Base-by-base conservation (phyloP, 1,140 invertebrate species). In the Drepana arcuata region DNA sequence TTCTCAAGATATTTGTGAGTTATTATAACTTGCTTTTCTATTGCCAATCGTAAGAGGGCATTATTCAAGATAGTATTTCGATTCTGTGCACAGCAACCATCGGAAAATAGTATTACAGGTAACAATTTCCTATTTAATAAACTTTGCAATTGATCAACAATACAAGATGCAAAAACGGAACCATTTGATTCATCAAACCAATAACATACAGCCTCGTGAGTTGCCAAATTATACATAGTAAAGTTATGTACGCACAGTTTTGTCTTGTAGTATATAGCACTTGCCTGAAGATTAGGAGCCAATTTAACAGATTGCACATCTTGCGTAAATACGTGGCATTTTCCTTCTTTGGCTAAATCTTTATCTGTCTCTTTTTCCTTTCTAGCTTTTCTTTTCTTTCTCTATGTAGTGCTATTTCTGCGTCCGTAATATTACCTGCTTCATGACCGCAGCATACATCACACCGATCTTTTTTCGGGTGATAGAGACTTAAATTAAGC, bases 401-500 rank as follows among this genome's bases (percentile, higher is more conserved):
- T 23, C 16, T 18, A 51, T 69, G 64, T 37, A 36, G 27, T 33
- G 49, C 34, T 16, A 52, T 67, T 25, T 49, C 41, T 46, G 58
- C 59, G 34, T 63, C 45, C n/a, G 18, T 47, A 30, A 77, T 38
- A 31, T 64, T 69, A 41, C 43, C 48, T 31, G 41, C 39, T 57
- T 65, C 57, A 49, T 44, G 51, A 31, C 15, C 27, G 36, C 43
- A 53, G 49, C 65, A 77, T n/a, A 55, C 35, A 14, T 75, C 63
- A 40, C 70, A 78, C 13, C 55, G 43, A 49, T 77, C 69, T 52
- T 78, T 81, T 44, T 54, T 60, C 5, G 71, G 75, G 15, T 52
- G 40, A 35, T 47, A 63, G 30, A 67, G 21, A 24, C 36, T 46
- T 34, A 70, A 33, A 36, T 67, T 70, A 15, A 43, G 35, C 40